Conservation (phyloP, 2,797 vertebrate species). For the Halcyon badia region DNA sequence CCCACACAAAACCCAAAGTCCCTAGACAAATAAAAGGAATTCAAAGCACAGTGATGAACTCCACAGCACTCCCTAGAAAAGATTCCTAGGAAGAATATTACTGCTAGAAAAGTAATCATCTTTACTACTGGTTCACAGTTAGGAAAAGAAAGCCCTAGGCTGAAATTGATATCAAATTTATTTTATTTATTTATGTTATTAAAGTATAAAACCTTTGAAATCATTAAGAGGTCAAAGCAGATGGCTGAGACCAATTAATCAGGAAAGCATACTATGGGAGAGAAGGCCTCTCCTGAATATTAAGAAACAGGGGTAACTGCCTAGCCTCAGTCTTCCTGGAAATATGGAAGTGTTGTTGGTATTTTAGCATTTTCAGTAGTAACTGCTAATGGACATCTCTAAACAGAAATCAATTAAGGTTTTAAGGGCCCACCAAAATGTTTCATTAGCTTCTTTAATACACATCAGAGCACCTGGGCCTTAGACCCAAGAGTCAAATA, state of each 20-base stretch:
- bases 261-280: neutral
- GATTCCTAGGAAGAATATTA: slow-evolving; percentile 16
- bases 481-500: neutral
- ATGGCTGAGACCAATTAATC: neutral
- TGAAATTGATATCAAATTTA: neutral
- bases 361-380: neutral
- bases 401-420: neutral
- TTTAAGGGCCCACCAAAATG: neutral
- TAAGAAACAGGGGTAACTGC: neutral
- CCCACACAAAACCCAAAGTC: neutral
- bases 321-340: neutral
- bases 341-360: neutral
- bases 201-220: slow-evolving; percentile 19
- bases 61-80: neutral
- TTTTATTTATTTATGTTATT: slow-evolving; percentile 47
- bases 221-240: neutral
- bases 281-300: neutral
- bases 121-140: neutral
- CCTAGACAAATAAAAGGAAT: slow-evolving; percentile 29
- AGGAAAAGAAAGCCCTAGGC: slow-evolving; percentile 8
- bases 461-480: neutral
- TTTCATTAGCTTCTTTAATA: neutral
- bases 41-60: neutral
- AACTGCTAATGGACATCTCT: neutral
- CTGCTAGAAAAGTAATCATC: slow-evolving; percentile 19